Evolutionary conservation across 2,113 vertebrate genomes (phyloP), one percentile per base, ranked within the genome.

Genomic region (Galbula dea): DNA sequence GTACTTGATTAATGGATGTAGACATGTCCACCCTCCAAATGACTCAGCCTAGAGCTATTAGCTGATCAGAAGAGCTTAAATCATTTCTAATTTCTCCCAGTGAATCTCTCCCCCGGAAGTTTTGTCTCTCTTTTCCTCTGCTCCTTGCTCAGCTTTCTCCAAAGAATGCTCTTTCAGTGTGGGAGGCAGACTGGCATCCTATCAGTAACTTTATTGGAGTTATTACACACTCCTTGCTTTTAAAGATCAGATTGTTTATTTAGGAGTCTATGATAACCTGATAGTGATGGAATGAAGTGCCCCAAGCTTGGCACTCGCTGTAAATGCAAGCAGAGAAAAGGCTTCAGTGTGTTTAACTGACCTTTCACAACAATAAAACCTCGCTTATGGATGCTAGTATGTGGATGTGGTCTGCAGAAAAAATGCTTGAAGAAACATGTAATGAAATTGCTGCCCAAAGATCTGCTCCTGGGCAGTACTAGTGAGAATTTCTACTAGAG

Each of bases 171-270:
- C 17, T 84, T 89, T 37, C 61, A 72, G 45, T 54, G 88, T 95
- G 86, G 92, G 95, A 96, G 92, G 90, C 69, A 82, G 80, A 32
- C 62, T 93, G 41, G 45, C 7, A 0, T 84, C 52, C 73, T 86
- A 65, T 92, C 88, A 92, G 85, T 79, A 77, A 86, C 52, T 78
- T 88, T 52, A 82, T 54, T 93, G 77, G 39, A 74, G 57, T 88
- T 93, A 57, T 58, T 92, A 52, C 80, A 92, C 73, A 79, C 76
- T 93, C 69, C n/a, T 90, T 10, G 8, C 83, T 92, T 84, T 88
- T 95, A 78, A 95, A 93, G 90, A 81, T 93, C 80, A 43, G 27
- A 39, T 78, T 90, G 73, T 96, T 96, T 96, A 95, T 88, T 94
- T 96, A 94, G 94, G 52, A 94, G n/a, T 30, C 86, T 68, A 0